Conservation (phyloP, 2,888 invertebrate species). For the Kryphioiulus occultus region DNA sequence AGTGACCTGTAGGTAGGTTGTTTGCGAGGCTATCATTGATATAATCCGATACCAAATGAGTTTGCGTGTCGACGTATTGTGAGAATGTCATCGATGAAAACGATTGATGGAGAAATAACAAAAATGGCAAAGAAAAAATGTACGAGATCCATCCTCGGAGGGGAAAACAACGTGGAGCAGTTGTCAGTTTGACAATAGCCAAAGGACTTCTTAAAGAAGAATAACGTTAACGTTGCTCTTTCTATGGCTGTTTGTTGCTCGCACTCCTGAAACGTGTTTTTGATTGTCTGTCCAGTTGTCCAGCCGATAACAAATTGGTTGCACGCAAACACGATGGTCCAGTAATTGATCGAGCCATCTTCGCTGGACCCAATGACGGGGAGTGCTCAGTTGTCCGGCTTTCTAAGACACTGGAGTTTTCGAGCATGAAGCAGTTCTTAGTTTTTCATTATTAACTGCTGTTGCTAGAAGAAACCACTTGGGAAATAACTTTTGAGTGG, state of each 20-base stretch:
- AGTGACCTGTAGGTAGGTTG: background rate
- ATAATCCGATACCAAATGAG: background rate
- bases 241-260: background rate
- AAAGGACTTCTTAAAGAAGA: background rate
- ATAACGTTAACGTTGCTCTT: background rate
- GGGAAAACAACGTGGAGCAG: background rate
- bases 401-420: too few relatives aligned
- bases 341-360: background rate
- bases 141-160: background rate
- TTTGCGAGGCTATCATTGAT: background rate
- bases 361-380: too few relatives aligned
- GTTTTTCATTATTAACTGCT: too few relatives aligned
- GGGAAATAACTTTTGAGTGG: too few relatives aligned
- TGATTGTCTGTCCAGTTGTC: background rate
- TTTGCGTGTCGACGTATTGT: background rate
- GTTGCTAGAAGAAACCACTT: too few relatives aligned
- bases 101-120: conserved; percentile 21
- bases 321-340: background rate
- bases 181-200: background rate
- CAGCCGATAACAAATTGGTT: background rate
- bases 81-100: background rate
- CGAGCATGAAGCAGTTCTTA: too few relatives aligned
- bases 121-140: background rate
- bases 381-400: too few relatives aligned
- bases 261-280: background rate